These are phyloP conservation scores for Xylocopa sonorina DNA, from an alignment of 1,140 invertebrate genomes.

Conservation along the genomic window DNA sequence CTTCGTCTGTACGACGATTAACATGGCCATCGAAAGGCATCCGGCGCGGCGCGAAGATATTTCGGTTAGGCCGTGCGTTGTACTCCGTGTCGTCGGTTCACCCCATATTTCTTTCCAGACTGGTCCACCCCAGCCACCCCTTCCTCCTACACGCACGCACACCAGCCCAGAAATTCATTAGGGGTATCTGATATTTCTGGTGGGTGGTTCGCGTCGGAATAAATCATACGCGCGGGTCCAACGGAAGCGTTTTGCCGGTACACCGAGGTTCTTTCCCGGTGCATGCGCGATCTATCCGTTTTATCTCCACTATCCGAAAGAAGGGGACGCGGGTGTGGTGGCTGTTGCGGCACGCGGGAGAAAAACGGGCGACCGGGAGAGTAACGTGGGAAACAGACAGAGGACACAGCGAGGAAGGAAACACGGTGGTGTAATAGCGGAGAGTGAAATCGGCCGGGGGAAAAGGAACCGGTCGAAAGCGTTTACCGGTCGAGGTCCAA, in stretches of 20 bases:
- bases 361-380: not conserved
- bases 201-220: slow-evolving; percentile 78
- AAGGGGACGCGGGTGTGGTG: slow-evolving; percentile 13
- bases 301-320: slow-evolving; percentile 61
- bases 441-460: not conserved
- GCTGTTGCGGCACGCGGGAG: no score
- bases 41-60: slow-evolving; percentile 17
- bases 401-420: no score
- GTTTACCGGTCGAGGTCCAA: slow-evolving; percentile 31
- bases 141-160: slow-evolving; percentile 54
- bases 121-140: slow-evolving; percentile 20
- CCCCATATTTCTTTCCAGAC: slow-evolving; percentile 19
- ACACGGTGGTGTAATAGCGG: not conserved
- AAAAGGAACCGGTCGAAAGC: not conserved
- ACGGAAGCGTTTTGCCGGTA: slow-evolving; percentile 64
- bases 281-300: slow-evolving; percentile 64
- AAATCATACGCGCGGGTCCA: slow-evolving; percentile 74
- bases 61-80: slow-evolving; percentile 28
- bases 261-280: slow-evolving; percentile 59
- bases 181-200: slow-evolving; percentile 81
- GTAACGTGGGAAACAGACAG: no score
- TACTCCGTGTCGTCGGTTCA: slow-evolving; percentile 42
- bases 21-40: slow-evolving; percentile 11
- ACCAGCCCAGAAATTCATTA: slow-evolving; percentile 78
- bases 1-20: slow-evolving; percentile 8